phyloP scores from a whole-genome alignment of 2,888 invertebrate species.

The Anoncus sp. region DNA sequence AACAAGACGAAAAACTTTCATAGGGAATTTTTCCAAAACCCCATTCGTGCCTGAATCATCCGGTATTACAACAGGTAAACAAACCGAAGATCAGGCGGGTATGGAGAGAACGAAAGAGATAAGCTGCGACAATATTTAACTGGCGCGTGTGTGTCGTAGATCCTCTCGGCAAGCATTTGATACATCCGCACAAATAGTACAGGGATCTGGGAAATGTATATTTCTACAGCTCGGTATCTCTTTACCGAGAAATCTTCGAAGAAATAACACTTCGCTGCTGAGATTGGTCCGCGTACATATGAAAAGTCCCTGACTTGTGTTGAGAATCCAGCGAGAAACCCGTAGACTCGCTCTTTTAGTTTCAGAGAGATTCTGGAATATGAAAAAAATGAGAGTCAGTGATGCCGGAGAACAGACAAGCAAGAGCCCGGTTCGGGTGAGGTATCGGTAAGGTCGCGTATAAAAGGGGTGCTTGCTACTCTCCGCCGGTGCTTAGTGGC shows the following conservation, averaged over 20 bases:
- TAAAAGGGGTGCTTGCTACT: constrained; percentile 34
- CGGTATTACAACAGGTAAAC: not conserved
- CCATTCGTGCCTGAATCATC: not conserved
- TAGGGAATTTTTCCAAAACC: not conserved
- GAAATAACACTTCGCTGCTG: constrained; percentile 5
- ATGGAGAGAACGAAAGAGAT: constrained; percentile 63
- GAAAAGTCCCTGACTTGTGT: constrained; percentile 41
- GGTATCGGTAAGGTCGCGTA: constrained; percentile 7
- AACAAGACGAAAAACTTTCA: too few relatives aligned
- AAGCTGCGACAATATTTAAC: constrained; percentile 76
- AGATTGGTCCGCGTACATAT: constrained; percentile 57
- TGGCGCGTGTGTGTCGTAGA: constrained; percentile 50
- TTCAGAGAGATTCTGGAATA: constrained; percentile 66
- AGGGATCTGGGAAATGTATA: constrained; percentile 58
- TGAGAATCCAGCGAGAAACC: constrained; percentile 31
- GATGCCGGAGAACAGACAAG: constrained; percentile 43
- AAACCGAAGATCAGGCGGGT: not conserved
- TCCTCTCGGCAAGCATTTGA: constrained; percentile 38
- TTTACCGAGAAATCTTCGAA: constrained; percentile 65
- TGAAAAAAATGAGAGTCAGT: constrained; percentile 45
- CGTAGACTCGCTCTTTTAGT: constrained; percentile 30
- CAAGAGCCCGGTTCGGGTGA: not conserved
- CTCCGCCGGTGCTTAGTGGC: constrained; percentile 26
- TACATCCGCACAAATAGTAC: constrained; percentile 61
- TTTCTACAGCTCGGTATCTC: constrained; percentile 53